Evolutionary conservation across 2,113 vertebrate species (phyloP).

Genomic region (Callionymus lyra): DNA sequence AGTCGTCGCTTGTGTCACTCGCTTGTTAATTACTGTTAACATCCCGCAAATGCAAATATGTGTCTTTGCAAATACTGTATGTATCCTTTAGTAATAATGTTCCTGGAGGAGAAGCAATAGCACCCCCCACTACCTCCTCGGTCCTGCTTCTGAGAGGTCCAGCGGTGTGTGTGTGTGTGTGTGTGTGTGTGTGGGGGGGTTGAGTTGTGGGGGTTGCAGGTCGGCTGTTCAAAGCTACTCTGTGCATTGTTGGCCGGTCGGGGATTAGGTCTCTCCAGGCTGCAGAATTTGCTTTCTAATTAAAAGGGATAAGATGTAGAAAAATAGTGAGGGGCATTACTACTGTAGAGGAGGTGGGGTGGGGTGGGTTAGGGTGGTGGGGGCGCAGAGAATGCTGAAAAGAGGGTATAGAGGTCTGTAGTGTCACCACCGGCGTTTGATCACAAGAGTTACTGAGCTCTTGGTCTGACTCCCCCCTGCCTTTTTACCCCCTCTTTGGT

Average conservation of each 20-base stretch:
- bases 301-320: slow-evolving; percentile 98
- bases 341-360: slow-evolving; percentile 64
- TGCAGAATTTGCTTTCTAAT: slow-evolving; percentile 99
- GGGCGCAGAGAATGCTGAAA: slow-evolving; percentile 76
- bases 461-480: slow-evolving; percentile 29
- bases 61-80: slow-evolving; percentile 35
- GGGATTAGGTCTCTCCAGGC: slow-evolving; percentile 98
- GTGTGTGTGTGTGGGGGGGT: slow-evolving; percentile 52
- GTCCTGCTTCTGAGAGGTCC: slow-evolving; percentile 28
- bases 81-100: slow-evolving; percentile 49
- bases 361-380: slow-evolving; percentile 38
- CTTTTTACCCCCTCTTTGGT: slow-evolving; percentile 5
- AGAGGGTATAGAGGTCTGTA: slow-evolving; percentile 83
- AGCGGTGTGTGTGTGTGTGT: slow-evolving; percentile 35
- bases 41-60: slow-evolving; percentile 53
- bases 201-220: slow-evolving; percentile 55
- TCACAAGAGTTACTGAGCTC: slow-evolving; percentile 75
- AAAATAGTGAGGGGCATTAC: slow-evolving; percentile 70
- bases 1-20: slow-evolving; percentile 44
- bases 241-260: slow-evolving; percentile 98
- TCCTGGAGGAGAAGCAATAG: slow-evolving; percentile 21
- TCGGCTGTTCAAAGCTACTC: slow-evolving; percentile 97
- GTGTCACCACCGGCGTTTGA: slow-evolving; percentile 86
- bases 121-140: slow-evolving; percentile 10
- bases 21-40: slow-evolving; percentile 58